Evolutionary conservation across 1,140 invertebrate species (phyloP), one percentile per base, ranked within the genome.

Genomic region (Drosophila mauritiana): DNA sequence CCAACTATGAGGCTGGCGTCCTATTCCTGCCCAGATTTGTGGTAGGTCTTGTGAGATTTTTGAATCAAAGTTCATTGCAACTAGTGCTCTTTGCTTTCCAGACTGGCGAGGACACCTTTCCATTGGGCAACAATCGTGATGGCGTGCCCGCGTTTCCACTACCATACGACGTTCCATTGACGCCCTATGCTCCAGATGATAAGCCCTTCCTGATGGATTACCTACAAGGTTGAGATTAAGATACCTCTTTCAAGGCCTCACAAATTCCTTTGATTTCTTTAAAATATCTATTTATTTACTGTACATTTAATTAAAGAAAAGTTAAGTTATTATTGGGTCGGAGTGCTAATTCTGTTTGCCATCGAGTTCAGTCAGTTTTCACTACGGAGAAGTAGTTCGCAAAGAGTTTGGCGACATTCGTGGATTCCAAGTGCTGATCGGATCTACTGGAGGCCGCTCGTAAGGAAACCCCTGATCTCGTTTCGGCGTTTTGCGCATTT

Each of bases 1-100:
- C 96, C 89, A 98, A 97, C 45, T 99, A 98, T 91, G 98, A 99
- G 93, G 96, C 96, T 22, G 98, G 98, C 0, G 96, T 99, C 10
- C 85, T 99, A 10, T 97, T 98, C 81, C 77, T 99, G 46, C 98
- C 98, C 0, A 94, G 95, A 91, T 95, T 96, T 91, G 94, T 98
- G 91, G 97, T 97, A 93, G 94, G 94, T 94, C 40, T 0, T 0
- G 4, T 0, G 4, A 15, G 34, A 11, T 36, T 3, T 2, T 0
- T 25, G 4, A 25, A 0, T 7, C 0, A 3, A 12, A 11, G 1
- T 22, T 25, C 15, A 17, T 17, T 13, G 3, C 34, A 34, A 51
- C 45, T 34, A 4, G 34, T 22, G 13, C 3, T 36, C 0, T 6
- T 1, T 40, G 39, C 22, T 10, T 80, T 78, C 6, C 25, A 92